Conservation (phyloP, 2,888 invertebrate genomes). For the Parasteatoda lunata region DNA sequence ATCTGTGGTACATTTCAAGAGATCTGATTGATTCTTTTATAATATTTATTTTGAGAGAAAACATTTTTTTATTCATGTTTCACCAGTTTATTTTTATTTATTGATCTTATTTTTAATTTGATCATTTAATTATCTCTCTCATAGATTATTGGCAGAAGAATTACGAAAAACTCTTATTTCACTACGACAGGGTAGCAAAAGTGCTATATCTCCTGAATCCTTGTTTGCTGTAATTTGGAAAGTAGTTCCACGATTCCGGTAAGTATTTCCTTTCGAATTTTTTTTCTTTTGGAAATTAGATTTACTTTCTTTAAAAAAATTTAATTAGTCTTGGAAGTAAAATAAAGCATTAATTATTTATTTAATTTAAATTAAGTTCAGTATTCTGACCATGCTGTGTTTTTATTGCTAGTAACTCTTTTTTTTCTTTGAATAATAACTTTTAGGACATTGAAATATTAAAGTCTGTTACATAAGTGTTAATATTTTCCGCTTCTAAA, state of each 20-base stretch:
- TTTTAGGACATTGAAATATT: no score
- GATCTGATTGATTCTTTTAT: no score
- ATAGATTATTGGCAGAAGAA: slow-evolving; percentile 82
- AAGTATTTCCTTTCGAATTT: slow-evolving; percentile 40
- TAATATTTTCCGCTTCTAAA: no score
- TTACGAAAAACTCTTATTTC: slow-evolving; percentile 85
- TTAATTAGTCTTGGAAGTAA: neutral
- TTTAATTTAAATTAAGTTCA: neutral
- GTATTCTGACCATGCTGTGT: no score
- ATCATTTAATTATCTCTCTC: neutral
- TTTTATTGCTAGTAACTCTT: no score
- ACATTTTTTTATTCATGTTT: no score
- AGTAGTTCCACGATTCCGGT: slow-evolving; percentile 85
- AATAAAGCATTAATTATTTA: neutral
- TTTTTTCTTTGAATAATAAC: no score
- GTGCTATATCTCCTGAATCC: slow-evolving; percentile 86
- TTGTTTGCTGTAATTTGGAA: slow-evolving; percentile 88
- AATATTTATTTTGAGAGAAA: no score
- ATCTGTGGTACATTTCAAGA: no score
- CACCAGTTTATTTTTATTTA: no score
- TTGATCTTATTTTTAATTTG: no score
- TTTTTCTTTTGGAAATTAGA: neutral
- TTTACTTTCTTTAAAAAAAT: neutral
- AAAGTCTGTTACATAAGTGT: no score
- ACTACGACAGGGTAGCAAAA: slow-evolving; percentile 82